These are phyloP conservation scores for Hyphantria cunea DNA, from an alignment of 1,140 invertebrate species.

Conservation along the genomic window DNA sequence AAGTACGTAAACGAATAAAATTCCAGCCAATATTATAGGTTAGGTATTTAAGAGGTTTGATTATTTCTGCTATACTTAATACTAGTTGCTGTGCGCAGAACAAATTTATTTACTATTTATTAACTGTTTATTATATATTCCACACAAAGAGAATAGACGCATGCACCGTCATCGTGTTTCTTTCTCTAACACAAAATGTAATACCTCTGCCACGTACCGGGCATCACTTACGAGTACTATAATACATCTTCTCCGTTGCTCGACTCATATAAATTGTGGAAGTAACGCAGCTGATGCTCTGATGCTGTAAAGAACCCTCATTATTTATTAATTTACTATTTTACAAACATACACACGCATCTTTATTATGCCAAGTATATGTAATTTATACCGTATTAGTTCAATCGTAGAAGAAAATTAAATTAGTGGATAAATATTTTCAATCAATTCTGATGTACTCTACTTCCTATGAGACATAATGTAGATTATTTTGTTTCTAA, in stretches of 20 bases:
- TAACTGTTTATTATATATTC: too few relatives aligned
- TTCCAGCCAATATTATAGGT: constrained; percentile 25
- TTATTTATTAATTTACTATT: constrained; percentile 7
- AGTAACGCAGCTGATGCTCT: background rate
- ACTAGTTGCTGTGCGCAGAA: too few relatives aligned
- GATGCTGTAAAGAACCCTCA: constrained; percentile 7
- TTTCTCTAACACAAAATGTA: background rate
- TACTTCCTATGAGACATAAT: too few relatives aligned
- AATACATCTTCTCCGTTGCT: constrained; percentile 15
- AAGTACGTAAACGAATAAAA: constrained; percentile 22
- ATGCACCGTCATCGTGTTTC: constrained; percentile 3
- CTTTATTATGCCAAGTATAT: background rate
- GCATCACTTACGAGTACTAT: constrained; percentile 18
- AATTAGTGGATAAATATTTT: too few relatives aligned
- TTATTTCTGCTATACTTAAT: too few relatives aligned
- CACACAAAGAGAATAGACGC: background rate
- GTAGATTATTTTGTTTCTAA: too few relatives aligned
- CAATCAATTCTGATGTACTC: too few relatives aligned
- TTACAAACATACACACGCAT: too few relatives aligned
- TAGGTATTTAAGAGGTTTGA: background rate
- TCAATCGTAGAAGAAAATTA: too few relatives aligned
- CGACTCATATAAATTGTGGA: constrained; percentile 9
- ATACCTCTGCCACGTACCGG: constrained; percentile 10
- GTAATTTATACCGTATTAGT: too few relatives aligned
- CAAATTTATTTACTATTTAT: too few relatives aligned